Percentiles rank a stretch among this genome's conserved stretches.
phyloP scores from a whole-genome alignment of 2,888 invertebrate species.

The Pyrrhosoma nymphula region DNA sequence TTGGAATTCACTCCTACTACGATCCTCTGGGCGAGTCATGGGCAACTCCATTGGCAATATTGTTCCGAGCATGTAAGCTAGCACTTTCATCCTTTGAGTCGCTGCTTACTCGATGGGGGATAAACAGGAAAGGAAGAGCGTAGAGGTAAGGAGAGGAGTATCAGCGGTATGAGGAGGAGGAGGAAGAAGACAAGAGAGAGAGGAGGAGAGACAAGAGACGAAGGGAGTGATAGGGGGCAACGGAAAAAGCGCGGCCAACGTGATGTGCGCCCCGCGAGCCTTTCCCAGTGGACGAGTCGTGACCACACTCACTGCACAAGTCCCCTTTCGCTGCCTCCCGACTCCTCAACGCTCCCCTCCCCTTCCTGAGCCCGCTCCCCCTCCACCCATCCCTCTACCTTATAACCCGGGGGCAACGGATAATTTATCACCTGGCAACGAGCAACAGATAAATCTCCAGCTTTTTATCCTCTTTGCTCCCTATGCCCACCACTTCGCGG shows the following conservation, averaged over 20 bases:
- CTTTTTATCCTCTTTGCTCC: background rate
- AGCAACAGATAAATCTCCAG: conserved; percentile 59
- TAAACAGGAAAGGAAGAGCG: no score
- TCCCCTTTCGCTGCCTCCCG: background rate
- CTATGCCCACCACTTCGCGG: background rate
- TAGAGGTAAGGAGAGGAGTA: no score
- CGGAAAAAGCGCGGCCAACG: background rate
- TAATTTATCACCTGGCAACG: conserved; percentile 64
- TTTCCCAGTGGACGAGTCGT: conserved; percentile 40
- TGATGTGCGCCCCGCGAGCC: background rate
- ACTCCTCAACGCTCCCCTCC: background rate
- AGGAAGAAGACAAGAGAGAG: no score
- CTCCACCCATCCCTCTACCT: background rate
- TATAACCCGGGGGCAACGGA: conserved; percentile 27
- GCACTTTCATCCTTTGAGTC: no score
- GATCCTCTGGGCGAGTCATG: no score
- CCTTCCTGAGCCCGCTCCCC: background rate
- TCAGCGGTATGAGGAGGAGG: no score
- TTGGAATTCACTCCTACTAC: no score
- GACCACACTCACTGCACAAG: conserved; percentile 28
- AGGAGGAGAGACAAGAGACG: no score
- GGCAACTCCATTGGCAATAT: no score
- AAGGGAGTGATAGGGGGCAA: no score
- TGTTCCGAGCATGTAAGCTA: no score
- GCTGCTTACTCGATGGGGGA: no score